phyloP scores from a whole-genome alignment of 2,888 invertebrate species.

The Escarpia spicata region DNA sequence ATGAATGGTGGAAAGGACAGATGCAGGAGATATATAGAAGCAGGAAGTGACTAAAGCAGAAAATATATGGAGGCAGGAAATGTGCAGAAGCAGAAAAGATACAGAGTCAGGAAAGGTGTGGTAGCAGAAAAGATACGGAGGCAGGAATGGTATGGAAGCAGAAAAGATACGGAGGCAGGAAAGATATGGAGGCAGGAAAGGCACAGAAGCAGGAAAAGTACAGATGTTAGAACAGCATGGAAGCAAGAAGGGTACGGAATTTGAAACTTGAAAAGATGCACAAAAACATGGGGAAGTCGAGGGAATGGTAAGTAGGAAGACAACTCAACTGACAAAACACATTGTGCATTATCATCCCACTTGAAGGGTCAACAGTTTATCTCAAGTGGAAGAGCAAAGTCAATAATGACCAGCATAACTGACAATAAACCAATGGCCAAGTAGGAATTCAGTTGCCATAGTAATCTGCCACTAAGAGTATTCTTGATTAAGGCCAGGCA shows the following conservation, averaged over 20 bases:
- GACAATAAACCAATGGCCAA: constrained; percentile 1
- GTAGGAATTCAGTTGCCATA: background rate
- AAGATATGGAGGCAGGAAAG: background rate
- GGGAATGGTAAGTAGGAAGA: background rate
- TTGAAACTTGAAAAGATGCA: background rate
- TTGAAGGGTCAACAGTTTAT: background rate
- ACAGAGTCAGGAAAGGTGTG: background rate
- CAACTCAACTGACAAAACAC: background rate
- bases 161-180: background rate
- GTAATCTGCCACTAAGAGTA: background rate
- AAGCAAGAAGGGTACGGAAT: background rate
- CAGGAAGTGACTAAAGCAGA: background rate
- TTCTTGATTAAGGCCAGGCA: background rate
- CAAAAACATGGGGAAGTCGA: background rate
- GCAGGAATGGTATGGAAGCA: background rate
- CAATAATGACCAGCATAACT: background rate
- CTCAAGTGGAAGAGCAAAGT: background rate
- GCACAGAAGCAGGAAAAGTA: background rate
- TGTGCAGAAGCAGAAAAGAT: background rate
- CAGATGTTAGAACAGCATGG: background rate
- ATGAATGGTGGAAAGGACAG: background rate
- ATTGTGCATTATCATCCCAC: background rate
- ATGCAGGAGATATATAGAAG: background rate
- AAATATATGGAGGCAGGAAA: background rate
- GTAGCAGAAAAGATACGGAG: background rate